Conservation (phyloP, 2,113 vertebrate genomes). For the Reinhardtius hippoglossoides region DNA sequence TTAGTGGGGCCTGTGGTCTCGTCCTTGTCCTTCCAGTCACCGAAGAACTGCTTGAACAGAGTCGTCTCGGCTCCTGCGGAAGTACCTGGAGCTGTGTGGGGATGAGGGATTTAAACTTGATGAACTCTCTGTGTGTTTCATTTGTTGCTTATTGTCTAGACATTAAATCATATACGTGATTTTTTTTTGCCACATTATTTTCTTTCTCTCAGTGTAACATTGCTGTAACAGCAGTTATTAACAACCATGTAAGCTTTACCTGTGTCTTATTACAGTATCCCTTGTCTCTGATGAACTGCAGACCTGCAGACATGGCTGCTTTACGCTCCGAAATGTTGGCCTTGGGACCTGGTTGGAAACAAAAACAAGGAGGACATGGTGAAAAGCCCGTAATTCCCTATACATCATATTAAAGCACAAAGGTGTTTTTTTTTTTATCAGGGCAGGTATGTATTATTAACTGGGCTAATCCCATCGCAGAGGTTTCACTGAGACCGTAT, state of each 20-base stretch:
- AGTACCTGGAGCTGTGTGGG: constrained; percentile 80
- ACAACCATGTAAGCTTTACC: constrained; percentile 55
- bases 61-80: constrained; percentile 81
- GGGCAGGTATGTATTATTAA: not conserved
- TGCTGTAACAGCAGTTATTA: not conserved
- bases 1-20: constrained; percentile 79
- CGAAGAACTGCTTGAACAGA: constrained; percentile 86
- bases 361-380: constrained; percentile 1
- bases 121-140: not conserved
- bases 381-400: not conserved
- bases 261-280: constrained; percentile 79
- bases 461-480: not conserved
- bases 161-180: not conserved
- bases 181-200: not conserved
- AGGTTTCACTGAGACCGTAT: not conserved
- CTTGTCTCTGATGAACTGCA: constrained; percentile 82
- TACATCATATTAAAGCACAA: not conserved
- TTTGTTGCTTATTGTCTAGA: not conserved
- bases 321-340: constrained; percentile 80
- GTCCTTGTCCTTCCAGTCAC: constrained; percentile 82
- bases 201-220: not conserved
- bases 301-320: constrained; percentile 79
- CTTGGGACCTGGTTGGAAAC: constrained; percentile 68
- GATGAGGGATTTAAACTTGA: not conserved
- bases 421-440: not conserved